A percentile compares a stretch with the other conserved stretches of the same genome.
phyloP scores from a whole-genome alignment of 2,888 invertebrate genomes.

The Eucriotettix oculatus region DNA sequence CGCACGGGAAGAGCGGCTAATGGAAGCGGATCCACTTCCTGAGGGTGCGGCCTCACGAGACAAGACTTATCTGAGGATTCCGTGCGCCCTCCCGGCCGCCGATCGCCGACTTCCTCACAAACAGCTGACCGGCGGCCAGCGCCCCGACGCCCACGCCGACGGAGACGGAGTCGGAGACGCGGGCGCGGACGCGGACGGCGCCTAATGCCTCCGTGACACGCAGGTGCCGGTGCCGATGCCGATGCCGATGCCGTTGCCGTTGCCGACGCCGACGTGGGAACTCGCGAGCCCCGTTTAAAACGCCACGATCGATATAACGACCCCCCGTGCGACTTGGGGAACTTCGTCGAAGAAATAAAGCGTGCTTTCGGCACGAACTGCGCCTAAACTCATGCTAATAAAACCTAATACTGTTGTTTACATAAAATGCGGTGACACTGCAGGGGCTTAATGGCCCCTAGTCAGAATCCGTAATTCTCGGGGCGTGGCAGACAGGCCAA shows the following conservation, averaged over 20 bases:
- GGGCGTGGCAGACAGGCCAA: too few species aligned
- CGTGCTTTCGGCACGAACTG: not conserved
- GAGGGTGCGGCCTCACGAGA: not conserved
- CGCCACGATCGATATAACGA: not conserved
- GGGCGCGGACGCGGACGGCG: not conserved
- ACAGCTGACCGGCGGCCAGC: not conserved
- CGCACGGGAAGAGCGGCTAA: too few species aligned
- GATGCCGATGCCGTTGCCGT: too few species aligned
- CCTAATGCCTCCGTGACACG: constrained; percentile 11
- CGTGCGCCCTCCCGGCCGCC: not conserved
- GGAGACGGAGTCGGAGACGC: not conserved
- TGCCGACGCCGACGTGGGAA: constrained; percentile 10
- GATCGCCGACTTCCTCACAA: not conserved
- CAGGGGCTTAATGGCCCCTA: too few species aligned
- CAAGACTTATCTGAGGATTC: not conserved
- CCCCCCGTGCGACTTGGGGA: not conserved
- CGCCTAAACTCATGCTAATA: not conserved
- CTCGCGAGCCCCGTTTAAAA: constrained; percentile 3
- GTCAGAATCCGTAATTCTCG: too few species aligned
- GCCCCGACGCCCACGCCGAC: not conserved
- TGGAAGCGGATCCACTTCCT: not conserved
- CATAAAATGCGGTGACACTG: not conserved
- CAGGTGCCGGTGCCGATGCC: constrained; percentile 9
- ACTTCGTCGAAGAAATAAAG: not conserved
- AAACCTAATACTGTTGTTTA: not conserved